Evolutionary conservation across 2,888 invertebrate species (phyloP), one percentile per base, ranked within the genome.

Genomic region (Incurvaria masculella): DNA sequence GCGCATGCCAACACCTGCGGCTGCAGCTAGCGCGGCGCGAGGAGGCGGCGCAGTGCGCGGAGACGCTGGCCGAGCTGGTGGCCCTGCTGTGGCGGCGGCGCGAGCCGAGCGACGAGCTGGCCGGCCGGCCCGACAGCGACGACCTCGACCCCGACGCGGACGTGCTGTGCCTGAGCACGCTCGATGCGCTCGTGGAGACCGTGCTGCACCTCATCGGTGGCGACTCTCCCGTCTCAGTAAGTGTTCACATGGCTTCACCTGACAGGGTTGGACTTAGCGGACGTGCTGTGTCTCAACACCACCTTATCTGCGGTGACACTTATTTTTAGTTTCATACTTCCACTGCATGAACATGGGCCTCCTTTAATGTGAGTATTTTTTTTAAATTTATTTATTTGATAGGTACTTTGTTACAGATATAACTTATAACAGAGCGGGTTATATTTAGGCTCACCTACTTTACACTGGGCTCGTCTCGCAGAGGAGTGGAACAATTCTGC

Each of bases 181-280:
- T 95, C 49, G 92, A 92, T 59, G 91, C 93, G 50, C 76, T 95
- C 4, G 89, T 95, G 42, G 91, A 94, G 63, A 91, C 92, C 1
- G 90, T 93, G 4, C 75, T 92, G 52, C 87, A 89, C 54, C 83
- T 92, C 21, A 88, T 92, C 59, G 90, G 92, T 52, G 86, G 89
- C 26, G 88, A 86, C 19, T 83, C 87, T 4, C 81, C 86, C 0
- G 85, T 90, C 14, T 70, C 88, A 63, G 85, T 85, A 44, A 65
- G 69, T 59, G 5, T 42, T 45, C 11, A n/a, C n/a, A n/a, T 47
- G 14, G 16, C 16, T 46, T 23, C 23, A 23, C 23, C 10, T 23
- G 23, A 23, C 10, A 23, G n/a, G n/a, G n/a, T n/a, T n/a, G n/a
- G n/a, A n/a, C n/a, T n/a, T n/a, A n/a, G n/a, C n/a, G n/a, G n/a